These are phyloP conservation scores for Helleia helle DNA, from an alignment of 2,888 invertebrate species.

Conservation along the genomic window DNA sequence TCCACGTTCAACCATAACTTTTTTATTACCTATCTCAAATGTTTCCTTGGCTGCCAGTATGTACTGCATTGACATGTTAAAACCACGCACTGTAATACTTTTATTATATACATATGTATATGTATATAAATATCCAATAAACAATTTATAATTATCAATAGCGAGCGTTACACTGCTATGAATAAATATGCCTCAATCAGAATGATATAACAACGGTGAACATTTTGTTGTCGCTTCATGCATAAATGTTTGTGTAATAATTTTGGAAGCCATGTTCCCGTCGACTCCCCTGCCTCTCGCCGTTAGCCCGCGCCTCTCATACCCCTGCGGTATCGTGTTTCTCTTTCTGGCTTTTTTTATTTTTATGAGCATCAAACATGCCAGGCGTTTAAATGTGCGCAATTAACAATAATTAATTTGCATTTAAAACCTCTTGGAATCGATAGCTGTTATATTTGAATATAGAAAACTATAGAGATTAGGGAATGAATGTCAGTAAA, in stretches of 20 bases:
- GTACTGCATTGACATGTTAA: background rate
- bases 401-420: slow-evolving; percentile 7
- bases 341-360: slow-evolving; percentile 44
- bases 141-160: slow-evolving; percentile 46
- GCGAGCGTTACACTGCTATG: slow-evolving; percentile 35
- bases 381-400: slow-evolving; percentile 4
- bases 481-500: too few relatives aligned
- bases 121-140: slow-evolving; percentile 18
- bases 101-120: too few relatives aligned
- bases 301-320: slow-evolving; percentile 29
- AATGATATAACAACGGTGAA: slow-evolving; percentile 43
- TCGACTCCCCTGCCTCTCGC: slow-evolving; percentile 27
- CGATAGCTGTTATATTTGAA: background rate
- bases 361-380: slow-evolving; percentile 19
- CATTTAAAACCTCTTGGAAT: slow-evolving; percentile 2
- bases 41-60: slow-evolving; percentile 38
- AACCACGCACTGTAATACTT: too few relatives aligned
- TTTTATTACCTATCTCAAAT: slow-evolving; percentile 67
- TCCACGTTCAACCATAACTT: slow-evolving; percentile 53
- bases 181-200: slow-evolving; percentile 45
- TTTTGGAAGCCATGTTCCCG: slow-evolving; percentile 53
- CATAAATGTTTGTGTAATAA: slow-evolving; percentile 66
- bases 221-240: slow-evolving; percentile 65
- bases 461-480: too few relatives aligned
- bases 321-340: slow-evolving; percentile 35